phyloP scores from a whole-genome alignment of 2,113 vertebrate genomes.

The Stomatorhinus ivindoensis region DNA sequence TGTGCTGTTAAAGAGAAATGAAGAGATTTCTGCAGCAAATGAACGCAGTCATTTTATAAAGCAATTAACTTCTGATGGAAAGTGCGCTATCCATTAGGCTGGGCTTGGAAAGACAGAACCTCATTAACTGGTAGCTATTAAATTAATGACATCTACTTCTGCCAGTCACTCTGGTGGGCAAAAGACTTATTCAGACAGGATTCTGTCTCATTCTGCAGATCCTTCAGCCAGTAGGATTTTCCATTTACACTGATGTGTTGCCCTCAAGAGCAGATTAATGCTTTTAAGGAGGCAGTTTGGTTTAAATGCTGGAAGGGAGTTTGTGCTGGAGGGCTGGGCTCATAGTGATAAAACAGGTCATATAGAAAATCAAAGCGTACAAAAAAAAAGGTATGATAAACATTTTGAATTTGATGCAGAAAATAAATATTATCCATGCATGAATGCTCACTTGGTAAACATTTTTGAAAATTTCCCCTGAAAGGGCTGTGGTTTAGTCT shows the following conservation, averaged over 20 bases:
- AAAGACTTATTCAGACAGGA: constrained; percentile 25
- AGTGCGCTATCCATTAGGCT: constrained; percentile 29
- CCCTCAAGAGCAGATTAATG: constrained; percentile 25
- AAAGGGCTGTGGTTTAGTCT: not conserved
- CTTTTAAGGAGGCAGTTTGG: not conserved
- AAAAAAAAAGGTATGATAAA: not conserved
- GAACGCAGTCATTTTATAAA: constrained; percentile 32
- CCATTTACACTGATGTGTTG: constrained; percentile 22
- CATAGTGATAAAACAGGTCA: not conserved
- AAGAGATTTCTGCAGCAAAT: constrained; percentile 32
- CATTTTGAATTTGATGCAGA: not conserved
- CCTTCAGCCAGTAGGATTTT: constrained; percentile 15
- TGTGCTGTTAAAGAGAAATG: constrained; percentile 20
- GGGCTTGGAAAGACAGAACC: constrained; percentile 22
- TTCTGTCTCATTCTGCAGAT: constrained; percentile 12
- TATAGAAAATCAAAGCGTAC: not conserved
- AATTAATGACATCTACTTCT: constrained; percentile 26
- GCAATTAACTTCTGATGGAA: constrained; percentile 33
- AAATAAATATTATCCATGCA: not conserved
- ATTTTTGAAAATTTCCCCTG: not conserved
- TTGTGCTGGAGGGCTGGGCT: not conserved
- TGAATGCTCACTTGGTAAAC: not conserved
- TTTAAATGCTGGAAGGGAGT: not conserved
- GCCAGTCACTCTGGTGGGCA: constrained; percentile 5
- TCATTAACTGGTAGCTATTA: constrained; percentile 29